Conservation (phyloP, 2,113 vertebrate genomes). For the Sylvietta virens region DNA sequence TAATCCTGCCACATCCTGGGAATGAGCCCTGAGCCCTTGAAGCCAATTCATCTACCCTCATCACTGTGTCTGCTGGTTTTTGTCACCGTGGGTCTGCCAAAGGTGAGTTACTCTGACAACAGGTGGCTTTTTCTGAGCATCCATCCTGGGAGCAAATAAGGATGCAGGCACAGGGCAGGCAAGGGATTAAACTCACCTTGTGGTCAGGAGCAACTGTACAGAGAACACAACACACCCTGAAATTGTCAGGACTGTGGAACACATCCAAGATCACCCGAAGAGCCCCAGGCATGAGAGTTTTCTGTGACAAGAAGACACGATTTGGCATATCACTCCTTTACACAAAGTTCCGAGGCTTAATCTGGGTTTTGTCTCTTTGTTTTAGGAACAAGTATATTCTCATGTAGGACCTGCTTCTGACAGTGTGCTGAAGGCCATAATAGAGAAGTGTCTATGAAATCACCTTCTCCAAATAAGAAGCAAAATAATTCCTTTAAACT, state of each 20-base stretch:
- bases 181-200: not conserved
- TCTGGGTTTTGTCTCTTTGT: not conserved
- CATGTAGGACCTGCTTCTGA: not conserved
- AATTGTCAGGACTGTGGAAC: not conserved
- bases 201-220: not conserved
- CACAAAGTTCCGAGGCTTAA: not conserved
- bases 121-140: not conserved
- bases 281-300: not conserved
- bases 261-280: not conserved
- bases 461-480: not conserved
- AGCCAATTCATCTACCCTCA: not conserved
- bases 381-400: not conserved
- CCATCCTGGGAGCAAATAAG: not conserved
- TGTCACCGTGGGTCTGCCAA: not conserved
- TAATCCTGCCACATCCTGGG: not conserved
- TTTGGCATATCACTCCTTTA: not conserved
- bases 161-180: too few relatives aligned
- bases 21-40: not conserved
- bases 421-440: not conserved
- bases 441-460: not conserved
- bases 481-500: not conserved
- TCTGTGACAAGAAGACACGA: not conserved
- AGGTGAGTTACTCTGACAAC: not conserved
- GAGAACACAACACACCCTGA: not conserved
- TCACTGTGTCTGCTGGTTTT: accelerated